Conservation (phyloP, 2,888 invertebrate species). For the Leptinotarsa tumamoca region DNA sequence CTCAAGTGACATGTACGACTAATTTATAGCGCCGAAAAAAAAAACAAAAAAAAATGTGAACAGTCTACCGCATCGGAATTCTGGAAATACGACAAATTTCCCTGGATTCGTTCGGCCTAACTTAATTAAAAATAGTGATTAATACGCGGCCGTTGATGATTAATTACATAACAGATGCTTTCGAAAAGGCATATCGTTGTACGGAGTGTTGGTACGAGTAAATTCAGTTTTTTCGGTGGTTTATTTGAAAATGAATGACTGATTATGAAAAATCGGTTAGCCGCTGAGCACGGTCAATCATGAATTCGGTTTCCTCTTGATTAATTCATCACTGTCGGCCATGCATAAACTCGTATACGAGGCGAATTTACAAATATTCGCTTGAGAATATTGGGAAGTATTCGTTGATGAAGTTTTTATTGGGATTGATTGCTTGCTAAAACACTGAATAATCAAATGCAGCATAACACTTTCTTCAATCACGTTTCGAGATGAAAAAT, state of each 20-base stretch:
- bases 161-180: slow-evolving; percentile 41
- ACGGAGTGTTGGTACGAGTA: slow-evolving; percentile 25
- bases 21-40: slow-evolving; percentile 31
- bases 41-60: slow-evolving; percentile 19
- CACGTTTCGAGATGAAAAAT: no score
- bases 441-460: no score
- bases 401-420: no score
- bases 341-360: background rate
- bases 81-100: slow-evolving; percentile 40
- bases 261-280: slow-evolving; percentile 22
- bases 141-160: slow-evolving; percentile 42
- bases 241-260: slow-evolving; percentile 23
- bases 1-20: slow-evolving; percentile 15
- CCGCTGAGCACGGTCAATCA: slow-evolving; percentile 17
- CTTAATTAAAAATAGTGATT: slow-evolving; percentile 46
- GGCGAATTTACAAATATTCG: no score
- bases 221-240: slow-evolving; percentile 31
- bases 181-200: slow-evolving; percentile 30
- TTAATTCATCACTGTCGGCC: background rate
- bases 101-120: slow-evolving; percentile 33
- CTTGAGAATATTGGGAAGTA: no score
- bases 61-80: slow-evolving; percentile 26
- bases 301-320: background rate
- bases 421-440: no score
- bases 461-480: no score